Percentiles rank a stretch among this genome's conserved stretches.
phyloP scores from a whole-genome alignment of 2,113 vertebrate genomes.

The Gracilinanus agilis region DNA sequence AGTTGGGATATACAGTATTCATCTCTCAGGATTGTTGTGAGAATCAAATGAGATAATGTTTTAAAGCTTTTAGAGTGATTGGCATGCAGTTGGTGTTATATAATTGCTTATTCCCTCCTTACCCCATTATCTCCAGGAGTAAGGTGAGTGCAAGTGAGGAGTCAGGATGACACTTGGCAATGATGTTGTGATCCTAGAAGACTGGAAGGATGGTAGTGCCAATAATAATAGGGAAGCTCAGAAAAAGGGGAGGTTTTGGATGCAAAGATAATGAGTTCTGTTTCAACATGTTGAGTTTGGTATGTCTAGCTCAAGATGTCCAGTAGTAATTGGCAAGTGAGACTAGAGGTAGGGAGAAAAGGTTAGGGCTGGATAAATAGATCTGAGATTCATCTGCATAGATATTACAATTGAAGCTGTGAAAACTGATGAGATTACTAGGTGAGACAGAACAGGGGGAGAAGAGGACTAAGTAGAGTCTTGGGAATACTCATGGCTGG shows the following conservation, averaged over 20 bases:
- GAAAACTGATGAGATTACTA: not conserved
- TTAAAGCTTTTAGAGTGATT: too few species aligned
- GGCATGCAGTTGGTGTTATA: too few species aligned
- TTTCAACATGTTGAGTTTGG: not conserved
- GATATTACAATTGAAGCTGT: not conserved
- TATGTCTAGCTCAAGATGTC: too few species aligned
- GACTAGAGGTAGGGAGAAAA: not conserved
- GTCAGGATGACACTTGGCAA: not conserved
- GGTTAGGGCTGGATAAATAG: not conserved
- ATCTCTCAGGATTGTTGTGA: too few species aligned
- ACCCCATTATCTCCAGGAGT: not conserved
- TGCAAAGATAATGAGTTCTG: not conserved
- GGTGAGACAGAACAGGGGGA: not conserved
- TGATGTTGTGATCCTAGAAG: not conserved
- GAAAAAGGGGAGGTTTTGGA: not conserved
- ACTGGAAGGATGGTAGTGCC: not conserved
- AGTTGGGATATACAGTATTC: too few species aligned
- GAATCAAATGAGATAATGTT: too few species aligned
- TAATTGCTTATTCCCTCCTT: not conserved
- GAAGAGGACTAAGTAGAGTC: too few species aligned
- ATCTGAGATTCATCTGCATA: not conserved
- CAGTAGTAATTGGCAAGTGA: not conserved
- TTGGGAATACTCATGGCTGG: not conserved
- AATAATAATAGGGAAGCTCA: not conserved
- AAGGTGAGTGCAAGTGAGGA: not conserved